Evolutionary conservation across 92 coral and sea anemone species (phyloP), one percentile per base, ranked within the genome.

Genomic region (Bergia puertoricense): DNA sequence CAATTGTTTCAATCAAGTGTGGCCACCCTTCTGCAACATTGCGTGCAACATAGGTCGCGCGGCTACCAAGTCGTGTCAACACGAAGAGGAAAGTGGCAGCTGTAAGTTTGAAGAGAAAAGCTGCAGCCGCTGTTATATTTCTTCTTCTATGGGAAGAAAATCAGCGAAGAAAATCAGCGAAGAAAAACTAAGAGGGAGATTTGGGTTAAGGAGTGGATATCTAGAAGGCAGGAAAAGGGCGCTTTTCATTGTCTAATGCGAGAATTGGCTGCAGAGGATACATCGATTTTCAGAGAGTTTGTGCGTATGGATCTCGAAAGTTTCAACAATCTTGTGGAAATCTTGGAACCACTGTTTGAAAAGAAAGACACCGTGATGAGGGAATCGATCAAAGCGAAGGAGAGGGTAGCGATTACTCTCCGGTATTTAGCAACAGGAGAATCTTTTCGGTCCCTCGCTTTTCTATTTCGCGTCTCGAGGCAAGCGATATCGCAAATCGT

Each of bases 341-440:
- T 76, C 41, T 10, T 85, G 22, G 0, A 16, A 15, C 75, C 82
- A 14, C 38, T 45, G 38, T 9, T 76, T 16, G 42, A 36, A 73
- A 90, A 75, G 56, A 67, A 80, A 73, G 92, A 89, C 50, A 85
- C 91, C 36, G 54, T 66, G 14, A 89, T 89, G 91, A 77, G 88
- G 56, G 86, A 72, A 5, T 75, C 73, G 14, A 89, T 85, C 22
- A 85, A 84, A 50, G 88, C 81, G 48, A 82, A 56, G 23, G 91
- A 85, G 68, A 16, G 68, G 23, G 68, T 62, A 16, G 68, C 68
- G 68, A 16, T 62, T 15, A 62, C 90, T n/a, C 44, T 88, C 48
- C 39, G 86, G 48, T 88, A 57, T 62, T 88, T 88, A 84, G 90
- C 86, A 38, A 88, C 90, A 56, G 90, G 90, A 39, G 86, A 88